Conservation (phyloP, 2,797 vertebrate species). For the Telmatherina bonti region DNA sequence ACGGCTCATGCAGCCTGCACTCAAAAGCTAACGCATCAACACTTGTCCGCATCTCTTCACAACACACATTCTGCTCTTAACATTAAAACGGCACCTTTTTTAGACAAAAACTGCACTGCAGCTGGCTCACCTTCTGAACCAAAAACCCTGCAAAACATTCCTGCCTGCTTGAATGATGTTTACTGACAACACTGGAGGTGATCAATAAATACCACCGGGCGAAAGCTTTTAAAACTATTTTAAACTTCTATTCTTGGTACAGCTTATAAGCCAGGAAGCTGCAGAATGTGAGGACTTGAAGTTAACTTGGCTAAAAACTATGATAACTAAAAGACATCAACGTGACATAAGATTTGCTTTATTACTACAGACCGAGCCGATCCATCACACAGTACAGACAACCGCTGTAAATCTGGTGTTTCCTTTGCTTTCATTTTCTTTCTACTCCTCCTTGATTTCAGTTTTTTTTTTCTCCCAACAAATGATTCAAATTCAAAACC, state of each 20-base stretch:
- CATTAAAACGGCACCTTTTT: constrained; percentile 31
- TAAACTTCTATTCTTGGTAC: constrained; percentile 18
- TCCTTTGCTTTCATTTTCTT: background rate
- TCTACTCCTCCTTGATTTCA: background rate
- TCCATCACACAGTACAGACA: background rate
- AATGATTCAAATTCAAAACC: constrained; percentile 38
- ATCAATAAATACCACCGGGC: constrained; percentile 57
- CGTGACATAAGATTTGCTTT: background rate
- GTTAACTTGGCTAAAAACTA: background rate
- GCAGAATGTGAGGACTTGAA: background rate
- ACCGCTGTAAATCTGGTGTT: background rate
- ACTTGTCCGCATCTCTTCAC: constrained; percentile 33
- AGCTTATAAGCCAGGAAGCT: background rate
- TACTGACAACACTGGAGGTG: constrained; percentile 27
- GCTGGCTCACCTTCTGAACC: constrained; percentile 5
- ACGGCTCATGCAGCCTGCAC: constrained; percentile 33
- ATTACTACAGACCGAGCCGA: background rate
- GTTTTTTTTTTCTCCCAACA: constrained; percentile 24
- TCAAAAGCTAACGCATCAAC: constrained; percentile 32
- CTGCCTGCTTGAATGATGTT: constrained; percentile 27
- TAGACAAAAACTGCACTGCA: constrained; percentile 31
- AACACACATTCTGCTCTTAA: constrained; percentile 24
- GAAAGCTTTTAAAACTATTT: constrained; percentile 32
- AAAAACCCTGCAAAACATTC: constrained; percentile 23
- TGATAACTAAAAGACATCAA: background rate